Evolutionary conservation across 1,140 invertebrate genomes (phyloP), one percentile per base, ranked within the genome.

Genomic region (Danaus melanippus): DNA sequence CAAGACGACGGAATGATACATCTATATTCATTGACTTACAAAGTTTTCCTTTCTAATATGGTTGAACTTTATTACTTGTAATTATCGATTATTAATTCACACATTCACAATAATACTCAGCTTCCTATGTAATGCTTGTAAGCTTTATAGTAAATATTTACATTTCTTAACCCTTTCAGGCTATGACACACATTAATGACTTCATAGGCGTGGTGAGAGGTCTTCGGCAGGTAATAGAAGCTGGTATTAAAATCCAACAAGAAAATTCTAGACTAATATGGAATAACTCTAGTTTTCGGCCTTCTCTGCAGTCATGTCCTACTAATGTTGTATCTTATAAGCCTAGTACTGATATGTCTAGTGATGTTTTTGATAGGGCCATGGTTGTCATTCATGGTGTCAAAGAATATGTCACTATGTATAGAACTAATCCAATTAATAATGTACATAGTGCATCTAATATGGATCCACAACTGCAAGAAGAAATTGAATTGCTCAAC

Each of bases 231-330:
- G 89, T 93, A 53, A 71, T 87, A 48, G 88, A 90, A 65, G 89
- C 91, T 46, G 87, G 88, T 44, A 67, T 86, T 41, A 90, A 89
- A 73, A 70, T 90, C 47, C 90, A 92, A 66, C 81, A 89, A 64
- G 76, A 87, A 54, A 77, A 84, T 67, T 75, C 88, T 69, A 88
- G 84, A 74, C 71, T 88, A 64, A 76, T 91, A 60, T 91, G 91
- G 89, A 82, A 85, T 75, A 92, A 91, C 66, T 92, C 91, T 32
- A 92, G 89, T 71, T 60, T 92, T 12, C 89, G 81, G 55, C 84
- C 86, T 49, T 58, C 88, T 41, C 53, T 88, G 45, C 72, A 88
- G 56, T 70, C 59, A 41, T 88, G 87, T 65, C 64, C 82, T 42
- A 76, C 77, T 73, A 88, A 86, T 61, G 48, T 69, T 46, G 39